phyloP scores from a whole-genome alignment of 2,888 invertebrate species.

The Stramonita haemastoma region DNA sequence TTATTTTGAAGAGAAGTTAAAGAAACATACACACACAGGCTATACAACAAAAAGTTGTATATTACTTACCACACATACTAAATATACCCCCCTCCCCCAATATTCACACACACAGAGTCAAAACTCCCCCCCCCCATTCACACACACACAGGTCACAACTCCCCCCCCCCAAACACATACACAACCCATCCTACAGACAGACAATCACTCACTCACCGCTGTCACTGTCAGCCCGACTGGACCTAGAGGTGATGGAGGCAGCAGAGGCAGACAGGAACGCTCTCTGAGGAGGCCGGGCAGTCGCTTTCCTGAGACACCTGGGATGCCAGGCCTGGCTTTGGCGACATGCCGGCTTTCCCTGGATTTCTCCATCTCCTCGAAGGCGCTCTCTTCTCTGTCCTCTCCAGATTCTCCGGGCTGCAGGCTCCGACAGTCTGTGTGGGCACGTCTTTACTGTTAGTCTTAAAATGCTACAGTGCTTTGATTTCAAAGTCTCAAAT shows the following conservation, averaged over 20 bases:
- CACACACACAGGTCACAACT: background rate
- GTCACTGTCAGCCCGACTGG: slow-evolving; percentile 30
- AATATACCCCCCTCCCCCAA: no score
- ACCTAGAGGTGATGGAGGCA: background rate
- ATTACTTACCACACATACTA: no score
- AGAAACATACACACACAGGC: no score
- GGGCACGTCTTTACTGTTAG: no score
- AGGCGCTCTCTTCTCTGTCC: background rate
- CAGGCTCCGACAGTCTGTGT: slow-evolving; percentile 26
- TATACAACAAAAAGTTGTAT: no score
- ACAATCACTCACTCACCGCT: slow-evolving; percentile 26
- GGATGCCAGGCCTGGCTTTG: background rate
- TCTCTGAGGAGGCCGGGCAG: background rate
- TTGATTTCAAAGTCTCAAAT: no score
- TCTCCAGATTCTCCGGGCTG: background rate
- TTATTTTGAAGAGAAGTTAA: no score
- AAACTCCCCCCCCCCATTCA: background rate
- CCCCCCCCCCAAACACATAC: background rate
- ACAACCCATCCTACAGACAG: background rate
- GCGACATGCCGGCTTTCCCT: background rate
- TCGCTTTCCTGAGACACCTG: background rate
- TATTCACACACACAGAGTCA: background rate
- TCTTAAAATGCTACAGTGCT: no score
- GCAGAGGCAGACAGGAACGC: slow-evolving; percentile 19
- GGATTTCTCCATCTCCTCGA: background rate